Base-by-base conservation (phyloP, 2,797 vertebrate genomes). In the Lerista edwardsae region DNA sequence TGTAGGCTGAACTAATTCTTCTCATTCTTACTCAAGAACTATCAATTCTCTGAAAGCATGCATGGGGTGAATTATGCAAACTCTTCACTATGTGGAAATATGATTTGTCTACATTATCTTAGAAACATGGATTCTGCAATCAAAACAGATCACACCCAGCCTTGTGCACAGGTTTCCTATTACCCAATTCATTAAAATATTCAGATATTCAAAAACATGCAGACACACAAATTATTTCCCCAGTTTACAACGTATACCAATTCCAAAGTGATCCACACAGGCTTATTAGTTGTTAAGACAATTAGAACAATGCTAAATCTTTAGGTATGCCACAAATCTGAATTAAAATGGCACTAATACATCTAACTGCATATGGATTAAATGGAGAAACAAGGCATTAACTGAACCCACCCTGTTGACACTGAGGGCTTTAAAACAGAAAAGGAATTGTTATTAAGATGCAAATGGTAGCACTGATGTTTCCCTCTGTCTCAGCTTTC, bases 341-440 rank as follows among this genome's bases (percentile, higher is more conserved):
- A 36, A n/a, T 80, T 80, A 80, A 34, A 80, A 80, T 68, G 39
- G 61, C n/a, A 78, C 61, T 44, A 78, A 44, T 41, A 62, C 27
- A 27, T 34, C 41, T 23, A 61, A 79, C 51, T 55, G 51, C 15
- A 19, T 55, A 55, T 55, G 51, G 51, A 55, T 55, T 65, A 65
- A 65, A 65, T 65, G 62, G 29, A 65, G 62, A 65, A 65, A n/a
- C 29, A 65, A 65, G n/a, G 10, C n/a, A 65, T n/a, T n/a, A n/a
- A 65, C 62, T 65, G 51, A 79, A 68, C n/a, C 44, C 44, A 68
- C n/a, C 11, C 47, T 79, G 67, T n/a, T 79, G 65, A 68, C 64
- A 29, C 2, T 68, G n/a, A 51, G 12, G 31, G 44, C 64, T 79
- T 25, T 51, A 55, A 34, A 51, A 34, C 14, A 68, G 1, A 79